Conservation (phyloP, 2,113 vertebrate genomes). For the Heterotilapia buettikoferi region DNA sequence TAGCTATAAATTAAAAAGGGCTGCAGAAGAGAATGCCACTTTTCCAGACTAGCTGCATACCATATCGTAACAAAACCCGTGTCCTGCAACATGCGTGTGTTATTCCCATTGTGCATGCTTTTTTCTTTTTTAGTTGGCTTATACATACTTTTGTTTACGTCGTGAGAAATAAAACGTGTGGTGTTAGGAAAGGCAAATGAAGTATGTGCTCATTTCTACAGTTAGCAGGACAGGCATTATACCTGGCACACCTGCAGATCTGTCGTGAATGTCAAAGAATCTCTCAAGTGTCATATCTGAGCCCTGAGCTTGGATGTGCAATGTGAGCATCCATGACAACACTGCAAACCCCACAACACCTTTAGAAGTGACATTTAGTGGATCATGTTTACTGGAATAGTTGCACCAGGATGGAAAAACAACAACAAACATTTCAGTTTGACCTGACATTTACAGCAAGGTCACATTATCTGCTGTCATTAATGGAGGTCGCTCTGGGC, state of each 20-base stretch:
- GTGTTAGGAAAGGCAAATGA: background rate
- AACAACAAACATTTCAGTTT: background rate
- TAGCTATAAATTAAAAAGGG: background rate
- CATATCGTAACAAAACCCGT: background rate
- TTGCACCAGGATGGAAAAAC: background rate
- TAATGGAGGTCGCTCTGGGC: background rate
- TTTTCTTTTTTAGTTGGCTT: background rate
- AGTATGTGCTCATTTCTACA: background rate
- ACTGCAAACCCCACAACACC: background rate
- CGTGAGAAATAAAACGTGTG: background rate
- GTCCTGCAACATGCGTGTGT: background rate
- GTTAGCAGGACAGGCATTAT: background rate
- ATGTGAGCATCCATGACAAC: background rate
- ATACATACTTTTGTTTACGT: background rate
- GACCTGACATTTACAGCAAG: background rate
- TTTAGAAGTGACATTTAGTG: background rate
- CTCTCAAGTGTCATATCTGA: background rate
- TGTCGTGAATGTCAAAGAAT: background rate
- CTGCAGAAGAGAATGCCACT: slow-evolving; percentile 1
- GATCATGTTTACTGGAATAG: background rate
- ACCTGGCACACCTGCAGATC: slow-evolving; percentile 1
- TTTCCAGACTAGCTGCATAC: slow-evolving; percentile 3
- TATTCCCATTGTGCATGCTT: background rate
- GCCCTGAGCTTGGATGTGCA: background rate
- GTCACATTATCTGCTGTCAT: background rate